These are phyloP conservation scores for Eueides isabella DNA, from an alignment of 1,140 invertebrate species.

Conservation along the genomic window DNA sequence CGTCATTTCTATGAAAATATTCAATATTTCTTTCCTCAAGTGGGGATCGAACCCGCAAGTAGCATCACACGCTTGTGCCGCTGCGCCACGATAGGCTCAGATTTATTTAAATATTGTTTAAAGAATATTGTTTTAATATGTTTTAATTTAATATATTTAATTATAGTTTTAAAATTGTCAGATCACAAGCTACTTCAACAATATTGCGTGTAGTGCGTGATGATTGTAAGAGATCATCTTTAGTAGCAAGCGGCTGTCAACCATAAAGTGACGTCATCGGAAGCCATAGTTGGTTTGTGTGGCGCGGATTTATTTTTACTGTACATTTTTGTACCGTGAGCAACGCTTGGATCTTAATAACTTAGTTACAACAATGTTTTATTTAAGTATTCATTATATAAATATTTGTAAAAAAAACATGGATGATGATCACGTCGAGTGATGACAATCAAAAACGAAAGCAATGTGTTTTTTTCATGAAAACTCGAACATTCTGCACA, in stretches of 20 bases:
- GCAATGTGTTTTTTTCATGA: too few relatives aligned
- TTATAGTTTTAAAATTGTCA: not conserved
- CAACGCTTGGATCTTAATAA: constrained; percentile 10
- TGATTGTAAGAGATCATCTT: not conserved
- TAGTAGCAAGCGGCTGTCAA: constrained; percentile 25
- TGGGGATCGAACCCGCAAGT: too few relatives aligned
- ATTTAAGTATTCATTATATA: not conserved
- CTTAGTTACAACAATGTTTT: not conserved
- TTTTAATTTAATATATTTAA: too few relatives aligned
- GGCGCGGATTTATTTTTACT: constrained; percentile 25
- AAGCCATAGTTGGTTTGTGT: constrained; percentile 20
- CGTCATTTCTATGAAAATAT: too few relatives aligned
- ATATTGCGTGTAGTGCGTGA: not conserved
- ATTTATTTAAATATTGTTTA: too few relatives aligned
- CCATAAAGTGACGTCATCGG: constrained; percentile 30
- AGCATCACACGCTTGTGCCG: too few relatives aligned
- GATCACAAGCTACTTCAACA: not conserved
- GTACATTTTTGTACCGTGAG: constrained; percentile 34
- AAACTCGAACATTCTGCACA: too few relatives aligned
- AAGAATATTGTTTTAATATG: too few relatives aligned
- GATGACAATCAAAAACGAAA: not conserved
- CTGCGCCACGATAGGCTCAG: too few relatives aligned
- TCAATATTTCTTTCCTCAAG: too few relatives aligned
- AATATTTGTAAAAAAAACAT: not conserved
- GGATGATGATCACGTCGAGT: too few relatives aligned